phyloP scores from a whole-genome alignment of 2,113 vertebrate species.

The Pedionomus torquatus region DNA sequence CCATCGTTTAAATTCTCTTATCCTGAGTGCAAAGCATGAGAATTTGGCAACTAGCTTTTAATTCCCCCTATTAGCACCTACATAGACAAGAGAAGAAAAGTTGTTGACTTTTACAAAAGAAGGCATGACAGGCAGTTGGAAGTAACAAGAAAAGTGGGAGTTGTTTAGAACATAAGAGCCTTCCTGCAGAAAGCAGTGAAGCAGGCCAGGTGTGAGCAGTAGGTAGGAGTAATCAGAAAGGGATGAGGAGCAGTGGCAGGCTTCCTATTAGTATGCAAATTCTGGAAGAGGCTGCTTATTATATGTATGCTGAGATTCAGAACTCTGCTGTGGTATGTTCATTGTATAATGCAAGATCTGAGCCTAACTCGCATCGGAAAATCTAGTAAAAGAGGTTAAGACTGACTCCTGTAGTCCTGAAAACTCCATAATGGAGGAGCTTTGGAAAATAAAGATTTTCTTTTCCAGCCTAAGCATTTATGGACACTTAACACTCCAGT shows the following conservation, averaged over 20 bases:
- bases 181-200: not conserved
- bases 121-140: not conserved
- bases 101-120: not conserved
- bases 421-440: not conserved
- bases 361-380: not conserved
- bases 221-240: not conserved
- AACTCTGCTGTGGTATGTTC: not conserved
- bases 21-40: not conserved
- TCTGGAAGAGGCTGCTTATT: not conserved
- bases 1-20: not conserved
- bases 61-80: not conserved
- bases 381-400: not conserved
- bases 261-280: conserved; percentile 33
- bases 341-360: not conserved
- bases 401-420: not conserved
- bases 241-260: not conserved
- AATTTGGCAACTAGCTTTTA: not conserved
- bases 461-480: not conserved
- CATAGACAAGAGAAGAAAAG: not conserved
- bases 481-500: not conserved
- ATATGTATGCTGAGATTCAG: not conserved
- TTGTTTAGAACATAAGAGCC: not conserved
- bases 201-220: not conserved
- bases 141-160: not conserved
- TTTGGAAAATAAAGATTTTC: not conserved